Evolutionary conservation across 1,140 invertebrate genomes (phyloP).

Genomic region (Cotesia glomerata): DNA sequence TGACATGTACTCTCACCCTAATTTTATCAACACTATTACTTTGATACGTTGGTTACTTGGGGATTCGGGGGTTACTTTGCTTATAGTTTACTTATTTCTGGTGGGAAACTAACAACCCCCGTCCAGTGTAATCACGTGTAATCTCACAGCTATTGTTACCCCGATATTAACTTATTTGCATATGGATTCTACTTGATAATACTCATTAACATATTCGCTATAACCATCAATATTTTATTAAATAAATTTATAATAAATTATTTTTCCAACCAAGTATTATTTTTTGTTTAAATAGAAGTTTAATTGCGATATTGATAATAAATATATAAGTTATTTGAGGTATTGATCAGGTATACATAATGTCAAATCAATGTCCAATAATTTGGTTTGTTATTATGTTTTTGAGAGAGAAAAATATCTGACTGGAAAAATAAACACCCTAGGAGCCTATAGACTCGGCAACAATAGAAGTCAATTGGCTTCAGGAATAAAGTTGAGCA

Average conservation of each 20-base stretch:
- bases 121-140: constrained; percentile 45
- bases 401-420: not conserved
- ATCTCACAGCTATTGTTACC: constrained; percentile 40
- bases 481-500: constrained; percentile 9
- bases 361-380: constrained; percentile 15
- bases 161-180: constrained; percentile 49
- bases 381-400: too few species aligned
- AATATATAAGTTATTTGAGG: too few species aligned
- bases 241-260: too few species aligned
- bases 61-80: not conserved
- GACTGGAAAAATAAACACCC: constrained; percentile 20
- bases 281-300: too few species aligned
- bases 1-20: not conserved
- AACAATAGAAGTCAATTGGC: constrained; percentile 40
- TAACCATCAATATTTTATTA: too few species aligned
- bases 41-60: not conserved
- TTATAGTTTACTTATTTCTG: constrained; percentile 9
- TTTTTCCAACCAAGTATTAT: too few species aligned
- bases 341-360: not conserved
- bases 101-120: constrained; percentile 38
- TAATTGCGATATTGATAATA: too few species aligned
- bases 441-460: constrained; percentile 14
- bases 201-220: constrained; percentile 36
- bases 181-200: constrained; percentile 30
- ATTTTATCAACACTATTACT: not conserved